Percentiles rank a stretch among this genome's conserved stretches.
Evolutionary conservation across 2,888 invertebrate species (phyloP).

Genomic region (Monopis laevigella): DNA sequence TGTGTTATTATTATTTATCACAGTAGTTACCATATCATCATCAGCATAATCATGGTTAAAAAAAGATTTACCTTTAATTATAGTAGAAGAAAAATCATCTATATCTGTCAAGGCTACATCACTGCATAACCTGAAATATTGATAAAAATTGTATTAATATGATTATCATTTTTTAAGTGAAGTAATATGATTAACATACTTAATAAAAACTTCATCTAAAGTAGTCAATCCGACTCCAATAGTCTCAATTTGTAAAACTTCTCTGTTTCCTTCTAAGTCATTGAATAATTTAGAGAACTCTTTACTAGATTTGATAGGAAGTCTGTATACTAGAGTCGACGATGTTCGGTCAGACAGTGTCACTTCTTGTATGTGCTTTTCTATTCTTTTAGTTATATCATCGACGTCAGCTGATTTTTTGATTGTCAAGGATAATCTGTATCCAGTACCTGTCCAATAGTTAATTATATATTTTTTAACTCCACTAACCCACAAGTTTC

Average conservation of each 20-base stretch:
- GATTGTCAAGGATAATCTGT: slow-evolving; percentile 71
- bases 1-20: too few relatives aligned
- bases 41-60: too few relatives aligned
- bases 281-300: slow-evolving; percentile 71
- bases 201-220: slow-evolving; percentile 92
- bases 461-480: too few relatives aligned
- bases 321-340: slow-evolving; percentile 36
- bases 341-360: slow-evolving; percentile 25
- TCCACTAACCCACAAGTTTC: too few relatives aligned
- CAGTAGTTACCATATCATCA: too few relatives aligned
- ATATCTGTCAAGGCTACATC: slow-evolving; percentile 29
- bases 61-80: too few relatives aligned
- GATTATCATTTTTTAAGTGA: neutral
- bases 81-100: slow-evolving; percentile 31
- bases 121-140: slow-evolving; percentile 41
- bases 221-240: slow-evolving; percentile 89
- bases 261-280: slow-evolving; percentile 67
- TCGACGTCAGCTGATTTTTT: slow-evolving; percentile 25
- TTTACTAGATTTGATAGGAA: slow-evolving; percentile 55
- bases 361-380: slow-evolving; percentile 30
- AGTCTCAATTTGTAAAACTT: slow-evolving; percentile 72
- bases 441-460: slow-evolving; percentile 70
- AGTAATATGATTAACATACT: slow-evolving; percentile 67
- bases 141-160: neutral
- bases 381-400: slow-evolving; percentile 30